These are phyloP conservation scores for Psilopogon haemacephalus DNA, from an alignment of 2,113 vertebrate genomes.

Conservation along the genomic window DNA sequence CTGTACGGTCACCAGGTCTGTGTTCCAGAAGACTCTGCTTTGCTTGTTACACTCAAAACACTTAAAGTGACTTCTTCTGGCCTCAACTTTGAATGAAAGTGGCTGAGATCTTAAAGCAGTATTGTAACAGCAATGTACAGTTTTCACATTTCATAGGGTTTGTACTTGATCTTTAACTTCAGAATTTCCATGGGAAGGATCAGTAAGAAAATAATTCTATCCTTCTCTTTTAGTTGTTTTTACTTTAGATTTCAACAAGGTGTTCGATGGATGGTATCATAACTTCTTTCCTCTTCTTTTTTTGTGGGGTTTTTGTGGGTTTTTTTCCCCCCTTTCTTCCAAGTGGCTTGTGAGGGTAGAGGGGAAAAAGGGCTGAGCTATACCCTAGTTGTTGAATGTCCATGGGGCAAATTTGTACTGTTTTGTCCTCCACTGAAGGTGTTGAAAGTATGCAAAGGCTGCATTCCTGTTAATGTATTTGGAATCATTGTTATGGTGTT, in stretches of 20 bases:
- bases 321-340: conserved; percentile 40
- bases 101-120: conserved; percentile 75
- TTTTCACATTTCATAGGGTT: conserved; percentile 88
- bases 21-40: conserved; percentile 63
- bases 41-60: conserved; percentile 31
- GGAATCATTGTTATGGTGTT: conserved; percentile 97
- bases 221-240: conserved; percentile 60
- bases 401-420: conserved; percentile 93
- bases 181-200: conserved; percentile 71
- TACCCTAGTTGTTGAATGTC: conserved; percentile 95
- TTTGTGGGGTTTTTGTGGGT: neutral
- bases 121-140: conserved; percentile 75
- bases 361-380: conserved; percentile 75
- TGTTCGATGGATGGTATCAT: conserved; percentile 35
- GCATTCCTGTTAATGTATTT: conserved; percentile 89
- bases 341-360: conserved; percentile 9
- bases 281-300: conserved; percentile 11
- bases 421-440: conserved; percentile 91
- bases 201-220: conserved; percentile 78
- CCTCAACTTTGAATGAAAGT: conserved; percentile 48
- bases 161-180: conserved; percentile 62
- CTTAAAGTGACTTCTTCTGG: conserved; percentile 52
- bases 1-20: conserved; percentile 73
- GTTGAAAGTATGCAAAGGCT: conserved; percentile 93
- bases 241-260: conserved; percentile 64